Base-by-base conservation (phyloP, 2,113 vertebrate species). In the Hydropotes inermis region DNA sequence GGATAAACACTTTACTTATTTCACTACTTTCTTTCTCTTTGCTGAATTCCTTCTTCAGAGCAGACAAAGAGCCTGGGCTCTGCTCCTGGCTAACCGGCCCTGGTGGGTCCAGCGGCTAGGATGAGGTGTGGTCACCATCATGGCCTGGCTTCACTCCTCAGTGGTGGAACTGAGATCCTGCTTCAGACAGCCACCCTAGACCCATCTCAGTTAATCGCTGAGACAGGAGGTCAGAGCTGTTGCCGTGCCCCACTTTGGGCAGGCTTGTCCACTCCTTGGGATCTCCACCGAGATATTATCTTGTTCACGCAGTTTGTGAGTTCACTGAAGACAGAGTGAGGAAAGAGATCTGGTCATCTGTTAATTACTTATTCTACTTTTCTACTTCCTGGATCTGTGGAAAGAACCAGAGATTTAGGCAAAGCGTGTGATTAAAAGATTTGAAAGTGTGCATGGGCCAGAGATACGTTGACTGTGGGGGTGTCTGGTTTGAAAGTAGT, bases 231-330 rank as follows among this genome's bases (percentile, higher is more conserved):
- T 11, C 76, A 50, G 43, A 15, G 27, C 45, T 1, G 16, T 19
- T 33, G 76, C 45, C 28, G 19, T 11, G 15, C 28, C 45, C 45
- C 8, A 6, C 76, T 50, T 5, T 5, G 16, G 45, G 16, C 45
- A 79, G 15, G 8, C 15, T 50, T 79, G 45, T 79, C 45, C 16
- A 19, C 27, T 50, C 14, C 15, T 30, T 30, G 76, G 1, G 45
- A 19, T 79, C 1, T 50, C 9, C 15, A 0, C 16, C 0, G 0
- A 50, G 28, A 30, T 3, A 47, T 11, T 79, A 33, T 79, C 28
- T 79, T 79, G 76, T 50, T 79, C 76, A 79, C 0, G 5, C 28
- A 33, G 8, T 79, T 79, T 79, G 45, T 50, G 76, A 79, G 16
- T 50, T 50, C 28, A 79, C 76, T 1, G 4, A 50, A 79, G 28